phyloP scores from a whole-genome alignment of 2,797 vertebrate genomes.

The Mycteria americana region DNA sequence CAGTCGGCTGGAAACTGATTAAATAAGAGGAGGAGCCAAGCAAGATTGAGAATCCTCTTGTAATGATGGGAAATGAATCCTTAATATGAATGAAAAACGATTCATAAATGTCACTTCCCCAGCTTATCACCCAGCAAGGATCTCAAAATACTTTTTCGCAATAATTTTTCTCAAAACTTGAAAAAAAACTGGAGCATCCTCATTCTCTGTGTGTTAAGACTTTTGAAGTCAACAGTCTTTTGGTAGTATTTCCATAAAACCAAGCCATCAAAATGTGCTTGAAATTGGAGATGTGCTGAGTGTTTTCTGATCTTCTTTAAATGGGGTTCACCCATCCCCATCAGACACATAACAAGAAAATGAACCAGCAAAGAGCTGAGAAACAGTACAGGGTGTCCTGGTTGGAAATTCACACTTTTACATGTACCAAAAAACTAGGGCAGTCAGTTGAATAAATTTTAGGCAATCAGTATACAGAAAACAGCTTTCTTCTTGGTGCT shows the following conservation, averaged over 20 bases:
- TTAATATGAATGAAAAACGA: background rate
- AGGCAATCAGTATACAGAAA: background rate
- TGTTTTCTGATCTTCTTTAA: background rate
- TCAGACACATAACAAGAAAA: background rate
- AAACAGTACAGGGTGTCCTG: background rate
- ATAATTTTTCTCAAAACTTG: background rate
- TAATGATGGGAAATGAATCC: background rate
- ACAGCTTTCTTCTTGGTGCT: background rate
- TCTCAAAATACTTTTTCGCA: background rate
- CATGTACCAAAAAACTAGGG: background rate
- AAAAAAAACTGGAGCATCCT: background rate
- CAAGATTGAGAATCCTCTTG: background rate
- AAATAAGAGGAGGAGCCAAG: background rate
- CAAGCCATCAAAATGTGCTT: background rate
- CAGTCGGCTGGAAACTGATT: background rate
- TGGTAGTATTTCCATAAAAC: background rate
- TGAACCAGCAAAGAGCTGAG: background rate
- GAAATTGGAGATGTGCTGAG: background rate
- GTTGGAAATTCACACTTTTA: background rate
- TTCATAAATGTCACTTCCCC: background rate
- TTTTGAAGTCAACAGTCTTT: background rate
- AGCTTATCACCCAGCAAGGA: background rate
- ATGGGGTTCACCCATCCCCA: background rate
- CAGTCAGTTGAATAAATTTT: background rate
- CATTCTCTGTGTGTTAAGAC: background rate